Evolutionary conservation across 2,888 invertebrate genomes (phyloP).

Genomic region (Cenopis cana): DNA sequence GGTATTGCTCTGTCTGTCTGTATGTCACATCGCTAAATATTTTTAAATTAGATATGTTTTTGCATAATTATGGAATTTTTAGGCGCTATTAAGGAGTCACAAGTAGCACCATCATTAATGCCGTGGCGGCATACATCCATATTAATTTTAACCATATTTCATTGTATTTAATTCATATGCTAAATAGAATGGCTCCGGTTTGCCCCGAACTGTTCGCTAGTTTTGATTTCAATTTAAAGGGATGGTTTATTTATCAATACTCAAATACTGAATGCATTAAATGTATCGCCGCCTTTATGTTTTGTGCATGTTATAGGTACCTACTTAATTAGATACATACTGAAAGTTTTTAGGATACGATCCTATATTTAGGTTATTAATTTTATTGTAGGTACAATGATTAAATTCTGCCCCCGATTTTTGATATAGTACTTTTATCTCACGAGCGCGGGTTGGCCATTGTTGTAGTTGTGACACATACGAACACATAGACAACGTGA

Average conservation of each 20-base stretch:
- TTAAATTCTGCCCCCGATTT: no score
- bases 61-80: not conserved
- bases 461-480: no score
- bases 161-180: constrained; percentile 93
- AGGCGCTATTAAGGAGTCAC: constrained; percentile 35
- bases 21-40: no score
- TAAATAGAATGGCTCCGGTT: constrained; percentile 85
- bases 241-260: constrained; percentile 21
- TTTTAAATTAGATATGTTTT: not conserved
- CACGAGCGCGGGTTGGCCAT: no score
- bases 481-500: no score
- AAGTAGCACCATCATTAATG: constrained; percentile 56
- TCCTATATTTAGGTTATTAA: no score
- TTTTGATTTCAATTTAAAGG: constrained; percentile 44
- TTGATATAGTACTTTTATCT: no score
- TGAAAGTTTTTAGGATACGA: no score
- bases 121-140: constrained; percentile 86
- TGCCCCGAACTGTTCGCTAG: constrained; percentile 57
- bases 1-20: no score
- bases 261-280: not conserved
- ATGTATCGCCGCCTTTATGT: not conserved
- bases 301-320: not conserved
- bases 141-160: constrained; percentile 91
- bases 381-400: no score
- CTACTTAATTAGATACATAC: not conserved